phyloP scores from a whole-genome alignment of 2,113 vertebrate genomes.

The Hipposideros armiger region DNA sequence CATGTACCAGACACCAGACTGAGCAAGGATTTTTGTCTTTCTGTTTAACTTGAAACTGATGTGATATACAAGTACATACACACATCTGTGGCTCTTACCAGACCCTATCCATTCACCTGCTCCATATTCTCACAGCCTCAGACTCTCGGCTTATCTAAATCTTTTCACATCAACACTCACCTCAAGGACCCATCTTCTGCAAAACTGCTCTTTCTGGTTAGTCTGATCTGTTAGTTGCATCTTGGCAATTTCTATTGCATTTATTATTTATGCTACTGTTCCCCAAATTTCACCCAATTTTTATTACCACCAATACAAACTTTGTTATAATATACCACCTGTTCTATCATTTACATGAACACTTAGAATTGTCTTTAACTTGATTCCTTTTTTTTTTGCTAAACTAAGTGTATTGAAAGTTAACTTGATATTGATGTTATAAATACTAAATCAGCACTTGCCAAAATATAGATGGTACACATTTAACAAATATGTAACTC shows the following conservation, averaged over 20 bases:
- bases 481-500: conserved; percentile 33
- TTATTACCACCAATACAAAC: not conserved
- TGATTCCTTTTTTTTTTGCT: not conserved
- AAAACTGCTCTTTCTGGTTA: not conserved
- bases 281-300: not conserved
- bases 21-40: not conserved
- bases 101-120: not conserved
- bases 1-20: not conserved
- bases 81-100: not conserved
- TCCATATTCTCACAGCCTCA: not conserved
- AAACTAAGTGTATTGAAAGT: conserved; percentile 43
- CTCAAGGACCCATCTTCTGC: not conserved
- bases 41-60: not conserved
- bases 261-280: not conserved
- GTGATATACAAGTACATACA: too few species aligned
- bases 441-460: conserved; percentile 35
- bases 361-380: conserved; percentile 27
- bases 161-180: not conserved
- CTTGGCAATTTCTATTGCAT: not conserved
- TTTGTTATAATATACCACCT: not conserved
- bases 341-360: conserved; percentile 17
- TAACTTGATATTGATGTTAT: not conserved
- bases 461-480: not conserved
- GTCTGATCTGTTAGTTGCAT: not conserved
- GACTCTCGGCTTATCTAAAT: not conserved